Percentiles rank a stretch among this genome's conserved stretches.
Conservation (phyloP, 2,888 invertebrate species). For the Leucania comma region DNA sequence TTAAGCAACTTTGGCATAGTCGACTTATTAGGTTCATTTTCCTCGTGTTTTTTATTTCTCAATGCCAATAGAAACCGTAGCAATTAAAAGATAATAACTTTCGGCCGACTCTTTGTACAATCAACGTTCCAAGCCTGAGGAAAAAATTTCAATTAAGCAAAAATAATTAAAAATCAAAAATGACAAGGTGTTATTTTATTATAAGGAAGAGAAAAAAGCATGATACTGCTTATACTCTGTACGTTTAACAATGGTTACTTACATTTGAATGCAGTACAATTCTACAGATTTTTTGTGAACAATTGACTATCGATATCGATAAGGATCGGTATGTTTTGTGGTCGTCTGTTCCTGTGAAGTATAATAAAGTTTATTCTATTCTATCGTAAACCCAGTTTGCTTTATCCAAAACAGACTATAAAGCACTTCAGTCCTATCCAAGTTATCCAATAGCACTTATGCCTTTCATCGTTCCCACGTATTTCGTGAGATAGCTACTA, state of each 20-base stretch:
- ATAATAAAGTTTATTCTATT: no score
- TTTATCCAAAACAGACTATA: background rate
- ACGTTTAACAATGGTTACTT: background rate
- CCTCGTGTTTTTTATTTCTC: constrained; percentile 37
- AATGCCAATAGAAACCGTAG: constrained; percentile 24
- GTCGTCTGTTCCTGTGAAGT: no score
- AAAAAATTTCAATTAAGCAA: constrained; percentile 40
- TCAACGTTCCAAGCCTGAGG: constrained; percentile 20
- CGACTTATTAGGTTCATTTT: constrained; percentile 26
- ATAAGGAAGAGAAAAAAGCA: background rate
- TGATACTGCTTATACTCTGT: background rate
- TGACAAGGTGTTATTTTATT: constrained; percentile 11
- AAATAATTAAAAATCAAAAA: constrained; percentile 32
- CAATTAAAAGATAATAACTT: constrained; percentile 55
- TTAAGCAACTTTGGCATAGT: constrained; percentile 27
- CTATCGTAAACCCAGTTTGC: background rate
- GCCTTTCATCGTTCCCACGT: constrained; percentile 41
- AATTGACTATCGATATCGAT: background rate
- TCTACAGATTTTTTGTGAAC: background rate
- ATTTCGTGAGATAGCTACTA: constrained; percentile 47
- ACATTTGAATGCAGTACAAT: background rate
- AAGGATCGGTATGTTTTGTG: no score
- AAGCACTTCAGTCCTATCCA: constrained; percentile 26
- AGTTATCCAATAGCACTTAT: constrained; percentile 9
- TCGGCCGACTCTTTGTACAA: constrained; percentile 34